Percentiles rank a stretch among this genome's conserved stretches.
phyloP scores from a whole-genome alignment of 2,797 vertebrate species.

The Enteromius afrohamiltoni region DNA sequence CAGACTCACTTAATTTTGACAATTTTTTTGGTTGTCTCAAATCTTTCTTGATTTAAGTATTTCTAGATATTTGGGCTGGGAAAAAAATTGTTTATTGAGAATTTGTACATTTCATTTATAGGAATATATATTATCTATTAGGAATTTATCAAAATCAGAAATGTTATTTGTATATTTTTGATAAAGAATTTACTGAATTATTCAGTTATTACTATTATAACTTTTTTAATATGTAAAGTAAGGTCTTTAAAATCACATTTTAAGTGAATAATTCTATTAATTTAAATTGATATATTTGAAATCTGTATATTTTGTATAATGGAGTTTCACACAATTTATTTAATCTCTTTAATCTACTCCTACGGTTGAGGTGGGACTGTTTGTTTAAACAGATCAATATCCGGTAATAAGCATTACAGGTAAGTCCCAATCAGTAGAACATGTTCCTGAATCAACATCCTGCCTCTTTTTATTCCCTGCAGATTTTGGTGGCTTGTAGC shows the following conservation, averaged over 20 bases:
- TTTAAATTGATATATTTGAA: too few species aligned
- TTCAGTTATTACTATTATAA: too few species aligned
- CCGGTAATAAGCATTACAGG: too few species aligned
- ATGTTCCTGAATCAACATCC: neutral
- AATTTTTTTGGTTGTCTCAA: too few species aligned
- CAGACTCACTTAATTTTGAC: too few species aligned
- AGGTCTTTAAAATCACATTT: neutral
- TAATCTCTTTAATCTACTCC: neutral
- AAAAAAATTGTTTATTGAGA: too few species aligned
- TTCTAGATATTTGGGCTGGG: too few species aligned
- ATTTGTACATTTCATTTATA: too few species aligned
- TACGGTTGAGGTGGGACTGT: neutral
- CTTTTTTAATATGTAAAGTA: neutral
- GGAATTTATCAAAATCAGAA: too few species aligned
- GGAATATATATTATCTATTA: too few species aligned
- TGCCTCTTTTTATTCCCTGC: neutral
- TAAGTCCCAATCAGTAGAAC: neutral
- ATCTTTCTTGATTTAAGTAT: too few species aligned
- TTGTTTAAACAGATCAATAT: neutral
- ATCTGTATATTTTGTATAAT: neutral
- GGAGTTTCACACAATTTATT: neutral
- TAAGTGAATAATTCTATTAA: neutral
- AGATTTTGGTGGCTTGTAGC: neutral
- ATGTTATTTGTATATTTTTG: too few species aligned
- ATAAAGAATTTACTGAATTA: neutral